These are phyloP conservation scores for Entelurus aequoreus DNA, from an alignment of 2,113 vertebrate genomes.

Conservation along the genomic window DNA sequence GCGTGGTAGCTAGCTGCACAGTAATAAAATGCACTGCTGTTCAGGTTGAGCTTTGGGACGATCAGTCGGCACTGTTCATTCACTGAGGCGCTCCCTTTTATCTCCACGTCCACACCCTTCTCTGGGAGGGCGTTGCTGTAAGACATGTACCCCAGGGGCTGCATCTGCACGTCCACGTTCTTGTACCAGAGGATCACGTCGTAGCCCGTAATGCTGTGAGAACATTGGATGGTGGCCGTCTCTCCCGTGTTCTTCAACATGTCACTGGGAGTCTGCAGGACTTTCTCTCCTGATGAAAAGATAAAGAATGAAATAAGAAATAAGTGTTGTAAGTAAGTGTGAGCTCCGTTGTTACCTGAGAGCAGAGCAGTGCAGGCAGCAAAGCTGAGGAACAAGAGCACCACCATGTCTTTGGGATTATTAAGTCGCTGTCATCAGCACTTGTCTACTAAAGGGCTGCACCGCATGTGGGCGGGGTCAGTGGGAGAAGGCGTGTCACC, in stretches of 20 bases:
- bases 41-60: not conserved
- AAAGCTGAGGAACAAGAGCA: not conserved
- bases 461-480: no score
- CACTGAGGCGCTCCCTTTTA: not conserved
- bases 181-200: constrained; percentile 46
- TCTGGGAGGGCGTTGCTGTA: fast-evolving
- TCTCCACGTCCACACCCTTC: not conserved
- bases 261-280: constrained; percentile 24
- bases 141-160: constrained; percentile 26
- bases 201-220: constrained; percentile 25
- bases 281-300: constrained; percentile 20
- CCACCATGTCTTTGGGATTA: not conserved
- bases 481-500: no score
- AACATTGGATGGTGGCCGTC: constrained; percentile 25
- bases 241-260: not conserved
- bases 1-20: constrained; percentile 29
- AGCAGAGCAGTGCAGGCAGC: not conserved
- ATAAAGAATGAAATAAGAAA: not conserved
- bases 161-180: not conserved
- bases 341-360: not conserved
- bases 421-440: not conserved
- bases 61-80: not conserved
- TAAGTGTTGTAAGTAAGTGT: no score
- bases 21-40: constrained; percentile 18
- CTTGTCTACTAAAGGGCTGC: not conserved